These are phyloP conservation scores for Euspilapteryx auroguttella DNA, from an alignment of 2,888 invertebrate genomes.

Conservation along the genomic window DNA sequence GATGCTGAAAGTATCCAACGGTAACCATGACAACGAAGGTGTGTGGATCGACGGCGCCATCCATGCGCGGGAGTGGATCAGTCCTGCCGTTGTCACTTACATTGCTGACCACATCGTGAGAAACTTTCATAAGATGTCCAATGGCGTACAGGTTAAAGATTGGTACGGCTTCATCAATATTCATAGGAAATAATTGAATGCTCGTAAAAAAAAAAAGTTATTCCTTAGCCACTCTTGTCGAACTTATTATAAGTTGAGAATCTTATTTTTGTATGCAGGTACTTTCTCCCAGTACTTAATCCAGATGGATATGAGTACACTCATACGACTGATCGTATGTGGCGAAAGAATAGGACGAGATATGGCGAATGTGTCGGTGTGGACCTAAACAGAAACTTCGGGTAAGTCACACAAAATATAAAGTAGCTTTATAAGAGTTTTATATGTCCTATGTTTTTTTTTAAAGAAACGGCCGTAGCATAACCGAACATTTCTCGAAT, in stretches of 20 bases:
- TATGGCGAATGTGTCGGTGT: slow-evolving; percentile 71
- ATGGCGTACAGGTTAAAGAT: background rate
- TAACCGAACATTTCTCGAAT: too few relatives aligned
- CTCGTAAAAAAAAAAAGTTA: too few relatives aligned
- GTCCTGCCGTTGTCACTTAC: slow-evolving; percentile 76
- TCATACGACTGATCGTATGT: slow-evolving; percentile 78
- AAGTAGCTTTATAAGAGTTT: too few relatives aligned
- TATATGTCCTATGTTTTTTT: too few relatives aligned
- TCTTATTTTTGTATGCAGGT: too few relatives aligned
- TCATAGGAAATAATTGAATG: too few relatives aligned
- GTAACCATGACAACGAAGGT: slow-evolving; percentile 59
- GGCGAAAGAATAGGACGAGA: slow-evolving; percentile 75
- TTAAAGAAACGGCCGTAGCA: too few relatives aligned
- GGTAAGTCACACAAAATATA: too few relatives aligned
- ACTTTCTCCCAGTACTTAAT: slow-evolving; percentile 75
- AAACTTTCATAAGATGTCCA: slow-evolving; percentile 55
- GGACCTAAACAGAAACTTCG: slow-evolving; percentile 87
- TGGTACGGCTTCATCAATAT: too few relatives aligned
- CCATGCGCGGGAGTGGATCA: slow-evolving; percentile 91
- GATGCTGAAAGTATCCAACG: slow-evolving; percentile 69
- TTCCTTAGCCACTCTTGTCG: too few relatives aligned
- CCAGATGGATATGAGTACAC: slow-evolving; percentile 91
- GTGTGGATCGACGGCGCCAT: slow-evolving; percentile 81
- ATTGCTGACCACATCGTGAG: slow-evolving; percentile 71
- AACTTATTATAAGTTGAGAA: too few relatives aligned